These are phyloP conservation scores for Ladona fulva DNA, from an alignment of 1,140 invertebrate species.

Conservation along the genomic window DNA sequence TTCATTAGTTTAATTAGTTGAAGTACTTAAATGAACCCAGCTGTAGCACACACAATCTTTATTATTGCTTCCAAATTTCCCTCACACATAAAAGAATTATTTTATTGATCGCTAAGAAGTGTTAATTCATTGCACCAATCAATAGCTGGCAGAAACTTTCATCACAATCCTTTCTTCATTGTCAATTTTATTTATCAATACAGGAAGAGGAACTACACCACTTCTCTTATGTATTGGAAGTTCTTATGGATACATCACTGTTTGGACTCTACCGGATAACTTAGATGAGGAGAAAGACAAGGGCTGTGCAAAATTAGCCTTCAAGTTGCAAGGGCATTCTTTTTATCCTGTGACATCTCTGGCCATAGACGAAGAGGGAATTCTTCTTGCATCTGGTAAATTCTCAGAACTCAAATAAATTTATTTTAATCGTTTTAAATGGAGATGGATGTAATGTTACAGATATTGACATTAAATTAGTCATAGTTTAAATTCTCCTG, in stretches of 20 bases:
- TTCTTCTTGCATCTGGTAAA: conserved; percentile 44
- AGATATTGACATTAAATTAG: no score
- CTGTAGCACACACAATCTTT: no score
- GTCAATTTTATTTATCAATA: neutral
- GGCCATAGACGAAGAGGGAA: conserved; percentile 40
- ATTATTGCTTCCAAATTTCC: no score
- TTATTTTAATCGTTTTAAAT: conserved; percentile 3
- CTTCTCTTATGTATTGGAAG: conserved; percentile 40
- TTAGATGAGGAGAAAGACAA: conserved; percentile 25
- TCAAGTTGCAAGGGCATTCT: conserved; percentile 44
- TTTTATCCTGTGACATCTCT: conserved; percentile 43
- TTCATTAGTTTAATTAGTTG: no score
- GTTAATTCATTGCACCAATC: no score
- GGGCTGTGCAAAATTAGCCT: conserved; percentile 30
- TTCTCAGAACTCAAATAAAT: neutral
- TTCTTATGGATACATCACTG: conserved; percentile 41
- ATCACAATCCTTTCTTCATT: no score
- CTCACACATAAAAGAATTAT: no score
- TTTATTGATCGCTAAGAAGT: no score
- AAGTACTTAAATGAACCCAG: no score
- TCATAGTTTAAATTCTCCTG: no score
- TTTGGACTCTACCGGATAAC: conserved; percentile 42
- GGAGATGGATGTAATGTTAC: no score
- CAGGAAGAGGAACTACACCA: conserved; percentile 27
- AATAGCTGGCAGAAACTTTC: no score